Evolutionary conservation across 2,113 vertebrate genomes (phyloP).

Genomic region (Seriola quinqueradiata): DNA sequence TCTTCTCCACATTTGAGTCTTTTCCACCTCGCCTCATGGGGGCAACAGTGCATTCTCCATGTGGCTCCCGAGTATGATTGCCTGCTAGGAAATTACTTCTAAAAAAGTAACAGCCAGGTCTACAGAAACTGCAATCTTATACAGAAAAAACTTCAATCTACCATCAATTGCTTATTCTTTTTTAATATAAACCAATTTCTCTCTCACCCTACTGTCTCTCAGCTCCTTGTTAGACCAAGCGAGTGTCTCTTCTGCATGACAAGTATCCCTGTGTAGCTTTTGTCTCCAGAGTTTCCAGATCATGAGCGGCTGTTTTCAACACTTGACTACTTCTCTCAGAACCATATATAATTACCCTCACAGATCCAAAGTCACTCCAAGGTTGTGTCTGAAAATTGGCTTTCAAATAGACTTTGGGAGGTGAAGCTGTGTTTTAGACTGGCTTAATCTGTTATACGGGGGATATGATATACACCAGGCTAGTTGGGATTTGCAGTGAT

Average conservation of each 20-base stretch:
- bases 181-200: constrained; percentile 57
- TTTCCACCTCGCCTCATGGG: constrained; percentile 29
- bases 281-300: constrained; percentile 72
- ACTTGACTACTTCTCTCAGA: constrained; percentile 70
- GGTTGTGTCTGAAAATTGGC: constrained; percentile 72
- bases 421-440: constrained; percentile 45
- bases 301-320: constrained; percentile 71
- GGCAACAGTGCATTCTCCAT: constrained; percentile 40
- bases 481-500: background rate
- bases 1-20: background rate
- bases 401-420: constrained; percentile 62
- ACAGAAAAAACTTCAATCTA: constrained; percentile 55
- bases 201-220: constrained; percentile 44
- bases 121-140: constrained; percentile 44
- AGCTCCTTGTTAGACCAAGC: constrained; percentile 60
- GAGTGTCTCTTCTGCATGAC: constrained; percentile 71
- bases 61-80: background rate
- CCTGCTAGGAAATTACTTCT: constrained; percentile 15
- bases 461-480: constrained; percentile 35
- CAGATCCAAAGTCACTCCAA: constrained; percentile 75
- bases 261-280: constrained; percentile 71
- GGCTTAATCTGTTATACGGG: constrained; percentile 58
- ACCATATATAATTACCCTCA: constrained; percentile 70
- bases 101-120: constrained; percentile 53
- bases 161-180: constrained; percentile 53